Evolutionary conservation across 92 coral and sea anemone species (phyloP).

Genomic region (Plumapathes pennacea): DNA sequence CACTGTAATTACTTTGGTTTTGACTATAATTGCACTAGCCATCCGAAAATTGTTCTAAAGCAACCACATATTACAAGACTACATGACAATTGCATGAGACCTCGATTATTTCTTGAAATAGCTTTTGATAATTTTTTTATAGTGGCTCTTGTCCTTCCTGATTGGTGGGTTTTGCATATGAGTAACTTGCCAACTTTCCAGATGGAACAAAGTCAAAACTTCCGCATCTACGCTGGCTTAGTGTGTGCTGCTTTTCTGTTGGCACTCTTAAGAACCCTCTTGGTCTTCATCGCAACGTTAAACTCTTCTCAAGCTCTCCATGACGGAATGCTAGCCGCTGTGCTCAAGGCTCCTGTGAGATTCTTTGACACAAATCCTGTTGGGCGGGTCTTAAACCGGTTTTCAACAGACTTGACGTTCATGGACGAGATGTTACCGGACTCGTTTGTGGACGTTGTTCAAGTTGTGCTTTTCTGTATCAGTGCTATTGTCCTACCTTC

Average conservation of each 20-base stretch:
- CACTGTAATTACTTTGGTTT: too few species aligned
- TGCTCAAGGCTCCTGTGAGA: slow-evolving; percentile 49
- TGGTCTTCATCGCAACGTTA: slow-evolving; percentile 42
- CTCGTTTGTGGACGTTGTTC: slow-evolving; percentile 52
- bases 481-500: slow-evolving; percentile 42
- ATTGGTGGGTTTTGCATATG: slow-evolving; percentile 59
- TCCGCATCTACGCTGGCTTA: slow-evolving; percentile 47
- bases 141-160: slow-evolving; percentile 62
- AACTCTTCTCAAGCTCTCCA: slow-evolving; percentile 51
- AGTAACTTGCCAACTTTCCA: slow-evolving; percentile 35
- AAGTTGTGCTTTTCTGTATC: slow-evolving; percentile 37
- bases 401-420: slow-evolving; percentile 49
- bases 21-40: too few species aligned
- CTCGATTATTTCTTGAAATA: too few species aligned
- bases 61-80: too few species aligned
- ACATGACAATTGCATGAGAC: too few species aligned
- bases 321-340: slow-evolving; percentile 26
- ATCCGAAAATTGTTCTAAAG: too few species aligned
- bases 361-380: slow-evolving; percentile 37
- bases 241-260: slow-evolving; percentile 36
- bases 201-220: slow-evolving; percentile 24
- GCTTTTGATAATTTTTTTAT: neutral
- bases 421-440: slow-evolving; percentile 58
- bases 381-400: slow-evolving; percentile 20
- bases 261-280: slow-evolving; percentile 39